These are phyloP conservation scores for Sebastes vulpes DNA, from an alignment of 2,797 vertebrate species.

Conservation along the genomic window DNA sequence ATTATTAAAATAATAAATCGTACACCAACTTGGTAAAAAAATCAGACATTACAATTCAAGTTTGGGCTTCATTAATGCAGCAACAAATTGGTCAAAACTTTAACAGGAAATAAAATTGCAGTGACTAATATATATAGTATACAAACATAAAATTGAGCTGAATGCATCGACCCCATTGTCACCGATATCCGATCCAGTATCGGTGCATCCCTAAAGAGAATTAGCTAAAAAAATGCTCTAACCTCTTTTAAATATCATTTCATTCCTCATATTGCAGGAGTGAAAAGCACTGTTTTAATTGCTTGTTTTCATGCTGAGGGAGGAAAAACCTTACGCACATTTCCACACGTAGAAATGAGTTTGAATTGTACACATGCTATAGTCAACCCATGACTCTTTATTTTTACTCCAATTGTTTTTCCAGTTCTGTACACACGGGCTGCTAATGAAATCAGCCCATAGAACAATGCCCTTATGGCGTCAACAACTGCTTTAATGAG, in stretches of 20 bases:
- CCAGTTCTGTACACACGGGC: conserved; percentile 44
- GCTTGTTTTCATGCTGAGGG: neutral
- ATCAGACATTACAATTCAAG: no score
- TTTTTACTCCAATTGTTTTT: conserved; percentile 48
- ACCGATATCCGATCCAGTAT: neutral
- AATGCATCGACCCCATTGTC: no score
- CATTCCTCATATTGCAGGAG: neutral
- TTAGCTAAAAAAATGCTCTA: conserved; percentile 7
- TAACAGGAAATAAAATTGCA: neutral
- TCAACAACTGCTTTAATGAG: conserved; percentile 63
- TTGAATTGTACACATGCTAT: conserved; percentile 14
- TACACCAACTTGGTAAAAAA: no score
- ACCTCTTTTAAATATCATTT: neutral
- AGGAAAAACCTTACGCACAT: neutral
- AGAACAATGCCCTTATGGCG: conserved; percentile 63
- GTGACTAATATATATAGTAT: neutral
- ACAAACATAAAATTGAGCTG: neutral
- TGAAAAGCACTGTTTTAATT: conserved; percentile 2
- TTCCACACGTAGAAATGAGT: conserved; percentile 35
- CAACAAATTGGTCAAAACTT: neutral
- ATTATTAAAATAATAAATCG: no score
- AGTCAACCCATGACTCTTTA: neutral
- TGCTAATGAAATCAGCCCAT: conserved; percentile 63
- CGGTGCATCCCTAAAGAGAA: neutral
- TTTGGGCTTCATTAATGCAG: no score